Conservation (phyloP, 2,888 invertebrate species). For the Sepiola atlantica region DNA sequence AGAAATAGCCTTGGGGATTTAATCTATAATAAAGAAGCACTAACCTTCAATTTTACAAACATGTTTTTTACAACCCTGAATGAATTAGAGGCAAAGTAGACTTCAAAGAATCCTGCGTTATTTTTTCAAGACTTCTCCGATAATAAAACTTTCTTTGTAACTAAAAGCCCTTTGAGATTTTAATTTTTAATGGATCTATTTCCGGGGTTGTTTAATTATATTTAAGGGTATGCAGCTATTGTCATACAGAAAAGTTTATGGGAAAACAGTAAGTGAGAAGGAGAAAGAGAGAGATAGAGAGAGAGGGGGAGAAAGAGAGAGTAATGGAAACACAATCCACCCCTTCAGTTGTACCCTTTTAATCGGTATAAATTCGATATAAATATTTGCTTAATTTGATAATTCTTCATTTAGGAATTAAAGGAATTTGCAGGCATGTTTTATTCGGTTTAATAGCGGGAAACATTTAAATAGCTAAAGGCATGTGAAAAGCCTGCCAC, state of each 20-base stretch:
- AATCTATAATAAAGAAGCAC: neutral
- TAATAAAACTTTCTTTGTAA: neutral
- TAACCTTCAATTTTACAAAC: no score
- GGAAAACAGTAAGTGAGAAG: neutral
- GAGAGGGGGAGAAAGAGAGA: neutral
- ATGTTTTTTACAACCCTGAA: no score
- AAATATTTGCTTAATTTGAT: neutral
- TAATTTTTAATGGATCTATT: neutral
- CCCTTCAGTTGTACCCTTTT: neutral
- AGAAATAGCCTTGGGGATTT: neutral
- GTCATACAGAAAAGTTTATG: neutral
- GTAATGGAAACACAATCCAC: neutral
- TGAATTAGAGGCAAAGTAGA: neutral
- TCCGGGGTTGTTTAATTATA: neutral
- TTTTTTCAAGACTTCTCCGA: neutral
- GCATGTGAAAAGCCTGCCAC: no score
- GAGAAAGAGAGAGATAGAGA: neutral
- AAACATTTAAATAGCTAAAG: neutral
- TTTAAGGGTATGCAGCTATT: neutral
- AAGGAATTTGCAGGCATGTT: neutral
- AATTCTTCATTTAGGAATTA: neutral
- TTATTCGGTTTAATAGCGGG: neutral
- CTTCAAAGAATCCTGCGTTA: neutral
- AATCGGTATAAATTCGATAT: neutral
- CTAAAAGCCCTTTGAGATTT: neutral